Base-by-base conservation (phyloP, 2,888 invertebrate genomes). In the Bunonema sp. region DNA sequence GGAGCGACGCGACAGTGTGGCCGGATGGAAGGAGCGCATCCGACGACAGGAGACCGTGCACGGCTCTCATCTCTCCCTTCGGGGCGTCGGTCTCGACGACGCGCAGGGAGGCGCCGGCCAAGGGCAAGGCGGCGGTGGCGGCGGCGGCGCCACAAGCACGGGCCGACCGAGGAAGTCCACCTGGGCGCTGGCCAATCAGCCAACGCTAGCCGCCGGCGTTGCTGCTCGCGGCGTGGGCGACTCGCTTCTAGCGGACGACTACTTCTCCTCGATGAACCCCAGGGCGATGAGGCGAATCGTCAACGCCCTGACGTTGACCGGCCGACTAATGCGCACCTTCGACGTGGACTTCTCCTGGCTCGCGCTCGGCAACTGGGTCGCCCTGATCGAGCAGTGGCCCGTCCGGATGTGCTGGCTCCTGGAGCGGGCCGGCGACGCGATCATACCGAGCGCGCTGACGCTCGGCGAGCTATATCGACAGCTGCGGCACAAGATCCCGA, bases 311-410 rank as follows among this genome's bases (percentile, higher is more conserved):
- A 66, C 61, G 0, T 42, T 66, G 12, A 65, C 59, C 7, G 88
- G 88, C 49, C 82, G 93, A 41, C 77, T 97, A 52, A 76, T 97
- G 56, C 84, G 93, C 77, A 87, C 93, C 67, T 91, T 93, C 77
- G 87, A 89, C 75, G 84, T 97, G 57, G 93, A 97, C 70, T 97
- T 97, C 75, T 88, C 86, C 73, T 97, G 93, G 93, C 86, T 89
- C 73, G 82, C 87, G 59, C 77, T 97, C 58, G 89, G 89, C 47
- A 84, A 86, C 44, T 93, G 93, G 93, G 84, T 57, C 7, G 51
- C 93, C 72, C 79, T 97, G 42, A 88, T 91, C 0, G 97, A 97
- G 69, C 93, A 93, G 70, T 97, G 93, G 93, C 93, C 93, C 0
- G 84, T 88, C 72, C 77, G 91, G 41, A 84, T 89, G 21, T 89